Evolutionary conservation across 2,888 invertebrate genomes (phyloP).

Genomic region (Rhagonycha fulva): DNA sequence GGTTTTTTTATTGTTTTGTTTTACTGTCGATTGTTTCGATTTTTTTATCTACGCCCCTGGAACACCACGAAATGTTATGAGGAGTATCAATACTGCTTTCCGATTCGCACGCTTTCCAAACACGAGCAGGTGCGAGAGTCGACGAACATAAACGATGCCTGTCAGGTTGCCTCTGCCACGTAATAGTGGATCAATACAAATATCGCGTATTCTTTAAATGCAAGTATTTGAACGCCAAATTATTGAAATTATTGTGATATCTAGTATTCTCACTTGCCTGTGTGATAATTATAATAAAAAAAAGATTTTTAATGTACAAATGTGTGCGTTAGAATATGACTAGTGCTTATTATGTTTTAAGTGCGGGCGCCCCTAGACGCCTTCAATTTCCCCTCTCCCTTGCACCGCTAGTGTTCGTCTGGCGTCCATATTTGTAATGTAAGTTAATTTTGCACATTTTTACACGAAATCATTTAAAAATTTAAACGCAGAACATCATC

Average conservation of each 20-base stretch:
- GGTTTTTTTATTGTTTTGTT: not conserved
- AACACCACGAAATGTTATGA: slow-evolving; percentile 13
- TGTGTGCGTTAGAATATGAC: slow-evolving; percentile 42
- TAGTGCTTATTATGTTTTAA: slow-evolving; percentile 45
- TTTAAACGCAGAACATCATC: too few relatives aligned
- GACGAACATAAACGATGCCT: slow-evolving; percentile 35
- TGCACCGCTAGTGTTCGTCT: slow-evolving; percentile 46
- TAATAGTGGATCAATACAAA: slow-evolving; percentile 54
- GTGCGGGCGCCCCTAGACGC: slow-evolving; percentile 29
- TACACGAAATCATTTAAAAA: not conserved
- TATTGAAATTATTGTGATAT: slow-evolving; percentile 56
- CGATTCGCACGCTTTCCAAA: slow-evolving; percentile 45
- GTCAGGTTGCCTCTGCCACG: slow-evolving; percentile 51
- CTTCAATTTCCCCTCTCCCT: slow-evolving; percentile 44
- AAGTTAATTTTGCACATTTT: slow-evolving; percentile 13
- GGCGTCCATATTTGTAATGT: slow-evolving; percentile 53
- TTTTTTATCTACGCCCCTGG: slow-evolving; percentile 7
- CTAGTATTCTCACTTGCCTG: slow-evolving; percentile 51
- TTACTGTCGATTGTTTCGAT: not conserved
- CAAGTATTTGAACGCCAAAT: slow-evolving; percentile 56
- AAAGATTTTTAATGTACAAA: slow-evolving; percentile 31
- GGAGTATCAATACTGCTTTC: slow-evolving; percentile 43
- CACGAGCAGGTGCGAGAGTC: slow-evolving; percentile 31
- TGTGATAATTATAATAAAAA: slow-evolving; percentile 31
- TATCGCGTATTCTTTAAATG: slow-evolving; percentile 43